phyloP scores from a whole-genome alignment of 2,113 vertebrate genomes.

The Heteronetta atricapilla region DNA sequence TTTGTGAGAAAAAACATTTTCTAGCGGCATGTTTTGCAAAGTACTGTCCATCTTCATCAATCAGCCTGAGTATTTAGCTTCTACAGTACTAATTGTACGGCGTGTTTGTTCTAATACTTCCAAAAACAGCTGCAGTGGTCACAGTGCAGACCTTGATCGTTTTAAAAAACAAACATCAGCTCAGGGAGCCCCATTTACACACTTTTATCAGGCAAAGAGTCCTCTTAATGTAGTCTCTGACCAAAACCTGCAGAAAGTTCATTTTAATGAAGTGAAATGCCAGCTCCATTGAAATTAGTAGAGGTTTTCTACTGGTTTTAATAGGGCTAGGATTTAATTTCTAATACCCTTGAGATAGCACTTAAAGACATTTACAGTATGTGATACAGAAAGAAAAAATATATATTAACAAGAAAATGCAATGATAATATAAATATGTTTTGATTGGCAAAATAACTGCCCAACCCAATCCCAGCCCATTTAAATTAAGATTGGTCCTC shows the following conservation, averaged over 20 bases:
- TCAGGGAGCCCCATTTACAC: neutral
- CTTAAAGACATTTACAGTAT: neutral
- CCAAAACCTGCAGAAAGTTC: neutral
- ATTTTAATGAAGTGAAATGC: neutral
- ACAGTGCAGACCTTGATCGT: neutral
- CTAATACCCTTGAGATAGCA: neutral
- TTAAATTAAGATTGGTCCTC: neutral
- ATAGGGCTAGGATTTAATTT: neutral
- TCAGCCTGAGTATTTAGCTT: neutral
- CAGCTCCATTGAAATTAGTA: neutral
- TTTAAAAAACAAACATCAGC: neutral
- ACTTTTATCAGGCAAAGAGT: neutral
- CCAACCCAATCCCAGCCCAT: neutral
- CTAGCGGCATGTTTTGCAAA: neutral
- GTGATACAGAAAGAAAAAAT: neutral
- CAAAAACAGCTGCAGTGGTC: neutral
- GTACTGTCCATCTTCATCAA: slow-evolving; percentile 14
- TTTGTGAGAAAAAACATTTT: neutral
- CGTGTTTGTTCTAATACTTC: neutral
- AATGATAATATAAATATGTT: neutral
- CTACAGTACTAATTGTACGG: neutral
- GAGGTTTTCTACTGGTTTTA: neutral
- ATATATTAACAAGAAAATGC: neutral
- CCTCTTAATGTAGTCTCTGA: neutral
- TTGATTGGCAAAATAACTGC: neutral